phyloP scores from a whole-genome alignment of 2,888 invertebrate genomes.

The Eupsilia transversa region DNA sequence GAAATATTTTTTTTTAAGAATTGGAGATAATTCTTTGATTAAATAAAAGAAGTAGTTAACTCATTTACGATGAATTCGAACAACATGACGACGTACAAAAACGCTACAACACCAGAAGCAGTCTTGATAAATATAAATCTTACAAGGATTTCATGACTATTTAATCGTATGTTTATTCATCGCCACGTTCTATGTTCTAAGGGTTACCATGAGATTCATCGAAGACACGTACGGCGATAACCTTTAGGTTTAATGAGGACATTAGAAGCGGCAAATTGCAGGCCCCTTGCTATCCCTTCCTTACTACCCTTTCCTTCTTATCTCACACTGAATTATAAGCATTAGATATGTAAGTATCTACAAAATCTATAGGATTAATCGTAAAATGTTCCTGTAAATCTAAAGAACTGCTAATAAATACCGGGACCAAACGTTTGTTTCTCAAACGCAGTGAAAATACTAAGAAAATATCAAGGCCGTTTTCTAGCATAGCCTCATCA shows the following conservation, averaged over 20 bases:
- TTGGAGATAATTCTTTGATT: not conserved
- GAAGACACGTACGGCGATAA: conserved; percentile 58
- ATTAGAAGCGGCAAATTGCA: conserved; percentile 58
- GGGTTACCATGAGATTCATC: conserved; percentile 41
- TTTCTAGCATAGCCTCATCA: not conserved
- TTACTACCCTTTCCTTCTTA: conserved; percentile 27
- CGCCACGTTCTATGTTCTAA: conserved; percentile 26
- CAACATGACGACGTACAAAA: not conserved
- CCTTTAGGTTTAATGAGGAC: conserved; percentile 58
- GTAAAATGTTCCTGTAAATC: not conserved
- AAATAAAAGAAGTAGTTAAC: not conserved
- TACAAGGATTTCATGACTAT: conserved; percentile 30
- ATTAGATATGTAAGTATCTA: conserved; percentile 29
- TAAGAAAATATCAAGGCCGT: not conserved
- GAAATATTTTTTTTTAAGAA: not conserved
- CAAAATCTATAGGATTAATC: not conserved
- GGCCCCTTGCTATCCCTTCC: conserved; percentile 37
- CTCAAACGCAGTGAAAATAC: not conserved
- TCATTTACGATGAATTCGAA: not conserved
- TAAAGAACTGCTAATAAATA: not conserved
- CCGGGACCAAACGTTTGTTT: not conserved
- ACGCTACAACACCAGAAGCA: conserved; percentile 18
- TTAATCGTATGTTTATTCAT: conserved; percentile 6
- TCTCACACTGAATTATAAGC: conserved; percentile 38
- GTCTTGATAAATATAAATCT: conserved; percentile 14